phyloP scores from a whole-genome alignment of 2,797 vertebrate genomes.

The Monodelphis domestica region DNA sequence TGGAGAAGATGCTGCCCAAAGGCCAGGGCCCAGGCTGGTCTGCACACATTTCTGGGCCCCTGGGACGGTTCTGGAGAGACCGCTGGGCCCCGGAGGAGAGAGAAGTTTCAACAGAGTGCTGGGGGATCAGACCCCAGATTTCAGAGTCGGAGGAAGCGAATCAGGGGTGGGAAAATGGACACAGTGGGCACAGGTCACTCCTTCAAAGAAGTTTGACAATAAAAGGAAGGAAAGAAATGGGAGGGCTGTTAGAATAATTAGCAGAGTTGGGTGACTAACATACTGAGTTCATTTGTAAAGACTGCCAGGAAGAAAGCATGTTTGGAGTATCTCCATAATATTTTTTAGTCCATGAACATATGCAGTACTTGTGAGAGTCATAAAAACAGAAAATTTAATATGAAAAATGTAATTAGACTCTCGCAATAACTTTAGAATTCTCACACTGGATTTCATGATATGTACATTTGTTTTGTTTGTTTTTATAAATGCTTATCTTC shows the following conservation, averaged over 20 bases:
- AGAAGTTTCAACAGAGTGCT: neutral
- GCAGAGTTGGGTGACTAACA: neutral
- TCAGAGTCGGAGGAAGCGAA: neutral
- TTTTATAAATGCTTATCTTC: no score
- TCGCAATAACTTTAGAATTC: neutral
- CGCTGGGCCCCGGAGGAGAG: neutral
- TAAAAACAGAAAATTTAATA: neutral
- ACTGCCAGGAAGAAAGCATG: neutral
- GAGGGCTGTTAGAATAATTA: neutral
- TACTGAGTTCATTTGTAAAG: neutral
- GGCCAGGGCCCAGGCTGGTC: neutral
- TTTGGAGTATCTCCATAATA: neutral
- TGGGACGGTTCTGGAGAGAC: neutral
- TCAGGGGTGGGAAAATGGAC: neutral
- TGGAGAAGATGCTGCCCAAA: neutral
- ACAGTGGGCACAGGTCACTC: neutral
- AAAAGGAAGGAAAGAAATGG: neutral
- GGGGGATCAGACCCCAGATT: neutral
- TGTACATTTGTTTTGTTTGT: no score
- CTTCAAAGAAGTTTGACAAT: neutral
- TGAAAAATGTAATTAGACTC: neutral
- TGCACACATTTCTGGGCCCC: neutral
- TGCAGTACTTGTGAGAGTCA: neutral
- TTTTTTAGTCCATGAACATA: neutral
- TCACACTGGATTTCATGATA: neutral